Base-by-base conservation (phyloP, 1,140 invertebrate genomes). In the Pentalonia nigronervosa region DNA sequence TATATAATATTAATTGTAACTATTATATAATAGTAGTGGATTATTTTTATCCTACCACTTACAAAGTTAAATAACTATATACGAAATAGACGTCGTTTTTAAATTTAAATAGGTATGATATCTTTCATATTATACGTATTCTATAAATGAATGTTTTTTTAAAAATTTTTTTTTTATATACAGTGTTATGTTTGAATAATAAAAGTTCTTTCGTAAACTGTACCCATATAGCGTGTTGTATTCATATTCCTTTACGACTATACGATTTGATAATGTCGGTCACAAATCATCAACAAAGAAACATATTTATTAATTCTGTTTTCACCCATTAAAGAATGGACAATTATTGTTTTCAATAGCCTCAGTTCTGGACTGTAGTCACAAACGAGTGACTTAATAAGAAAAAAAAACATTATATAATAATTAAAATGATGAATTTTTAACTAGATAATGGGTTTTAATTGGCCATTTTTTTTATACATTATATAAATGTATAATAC, bases 361-460 rank as follows among this genome's bases (percentile, higher is more conserved):
- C 14, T 76, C 14, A 76, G 30, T n/a, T n/a, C 60, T 20, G 30
- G 30, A 14, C 14, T 34, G n/a, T 76, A 76, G 60, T n/a, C 60
- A 76, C 17, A 34, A 7, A 76, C n/a, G 60, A 76, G n/a, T 76
- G 30, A 17, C n/a, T 76, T 76, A 76, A 76, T 17, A n/a, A n/a
- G n/a, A 76, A 4, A 17, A n/a, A 6, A 76, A 76, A 76, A n/a
- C 60, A n/a, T 41, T 41, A 41, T 76, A 34, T 6, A 34, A 76
- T n/a, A n/a, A 76, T 76, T 76, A 76, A 76, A 76, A 76, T n/a
- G 60, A 76, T 76, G 60, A n/a, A 76, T n/a, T 76, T 76, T 76
- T 76, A 76, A 76, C 30, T n/a, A 20, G n/a, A 76, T 67, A n/a
- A 67, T 76, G 30, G 11, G 60, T n/a, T 76, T 76, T 76, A n/a